A percentile compares a stretch with the other conserved stretches of the same genome.
phyloP scores from a whole-genome alignment of 2,797 vertebrate genomes.

The Vultur gryphus region DNA sequence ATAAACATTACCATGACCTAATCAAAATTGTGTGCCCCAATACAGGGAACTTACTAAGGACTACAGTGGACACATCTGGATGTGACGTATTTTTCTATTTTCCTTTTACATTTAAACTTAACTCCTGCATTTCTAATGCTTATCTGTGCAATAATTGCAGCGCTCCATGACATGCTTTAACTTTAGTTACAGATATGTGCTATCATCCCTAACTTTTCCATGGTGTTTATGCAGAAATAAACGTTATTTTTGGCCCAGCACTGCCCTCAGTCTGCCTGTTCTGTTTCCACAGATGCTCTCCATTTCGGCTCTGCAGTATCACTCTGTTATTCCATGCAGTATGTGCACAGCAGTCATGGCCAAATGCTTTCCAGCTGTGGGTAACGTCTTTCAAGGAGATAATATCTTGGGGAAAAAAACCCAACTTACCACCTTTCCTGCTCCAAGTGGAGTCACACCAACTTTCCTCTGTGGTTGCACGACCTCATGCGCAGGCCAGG shows the following conservation, averaged over 20 bases:
- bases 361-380: background rate
- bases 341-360: background rate
- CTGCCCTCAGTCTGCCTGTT: background rate
- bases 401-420: background rate
- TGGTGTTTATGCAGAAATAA: background rate
- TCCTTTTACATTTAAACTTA: background rate
- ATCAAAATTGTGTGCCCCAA: background rate
- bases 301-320: background rate
- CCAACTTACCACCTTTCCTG: background rate
- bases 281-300: background rate
- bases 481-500: background rate
- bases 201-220: background rate
- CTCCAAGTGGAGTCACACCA: background rate
- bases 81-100: background rate
- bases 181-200: background rate
- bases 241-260: background rate
- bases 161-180: background rate
- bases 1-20: background rate
- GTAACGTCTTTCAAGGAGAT: background rate
- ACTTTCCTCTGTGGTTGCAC: background rate
- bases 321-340: background rate
- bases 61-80: background rate
- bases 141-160: background rate
- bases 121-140: background rate
- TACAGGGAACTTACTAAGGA: background rate